Conservation (phyloP, 2,113 vertebrate genomes). For the Pycnonotus jocosus region DNA sequence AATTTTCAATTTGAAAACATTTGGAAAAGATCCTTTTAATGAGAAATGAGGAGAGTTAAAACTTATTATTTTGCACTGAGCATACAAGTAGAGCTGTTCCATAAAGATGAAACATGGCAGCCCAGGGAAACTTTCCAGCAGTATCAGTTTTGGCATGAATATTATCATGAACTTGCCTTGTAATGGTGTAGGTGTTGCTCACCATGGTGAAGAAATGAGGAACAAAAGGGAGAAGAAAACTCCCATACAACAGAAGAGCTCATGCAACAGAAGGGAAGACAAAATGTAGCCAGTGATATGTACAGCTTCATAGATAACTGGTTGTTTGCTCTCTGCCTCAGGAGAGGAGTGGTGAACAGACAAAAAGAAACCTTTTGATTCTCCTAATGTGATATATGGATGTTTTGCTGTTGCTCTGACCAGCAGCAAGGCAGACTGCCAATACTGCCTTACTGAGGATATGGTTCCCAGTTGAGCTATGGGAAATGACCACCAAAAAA, state of each 20-base stretch:
- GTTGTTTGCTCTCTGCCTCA: neutral
- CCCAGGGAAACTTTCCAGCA: neutral
- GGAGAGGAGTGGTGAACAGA: neutral
- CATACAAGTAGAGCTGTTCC: neutral
- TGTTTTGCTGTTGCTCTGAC: neutral
- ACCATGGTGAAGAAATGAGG: neutral
- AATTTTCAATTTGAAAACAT: neutral
- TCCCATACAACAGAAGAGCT: neutral
- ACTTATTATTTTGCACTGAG: neutral
- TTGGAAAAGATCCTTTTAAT: neutral
- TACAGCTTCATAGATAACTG: neutral
- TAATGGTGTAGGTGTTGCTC: neutral
- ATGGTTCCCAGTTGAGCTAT: neutral
- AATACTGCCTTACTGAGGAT: neutral
- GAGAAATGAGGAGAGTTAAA: neutral
- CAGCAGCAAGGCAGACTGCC: neutral
- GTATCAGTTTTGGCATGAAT: neutral
- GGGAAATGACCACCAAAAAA: neutral
- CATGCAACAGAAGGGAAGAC: neutral
- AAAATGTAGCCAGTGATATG: neutral
- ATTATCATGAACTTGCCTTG: neutral
- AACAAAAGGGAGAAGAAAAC: neutral
- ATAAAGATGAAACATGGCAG: neutral
- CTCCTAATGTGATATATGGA: neutral
- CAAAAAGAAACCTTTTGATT: neutral